A percentile compares a stretch with the other conserved stretches of the same genome.
These are phyloP conservation scores for Syngnathus typhle DNA, from an alignment of 2,113 vertebrate species.

Conservation along the genomic window DNA sequence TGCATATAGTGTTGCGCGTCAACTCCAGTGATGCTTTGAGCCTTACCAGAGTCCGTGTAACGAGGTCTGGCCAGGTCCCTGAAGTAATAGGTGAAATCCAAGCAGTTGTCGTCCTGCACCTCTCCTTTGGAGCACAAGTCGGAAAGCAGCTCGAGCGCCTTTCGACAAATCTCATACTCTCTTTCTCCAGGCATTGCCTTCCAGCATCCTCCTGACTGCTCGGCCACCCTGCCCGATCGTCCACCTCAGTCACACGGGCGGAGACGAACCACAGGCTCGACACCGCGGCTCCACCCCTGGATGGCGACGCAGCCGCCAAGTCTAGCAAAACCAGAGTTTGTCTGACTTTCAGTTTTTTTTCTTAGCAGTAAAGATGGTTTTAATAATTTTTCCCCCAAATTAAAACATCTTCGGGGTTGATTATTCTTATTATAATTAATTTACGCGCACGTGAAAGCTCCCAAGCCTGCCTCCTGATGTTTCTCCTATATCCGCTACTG, in stretches of 20 bases:
- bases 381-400: constrained; percentile 17
- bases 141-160: constrained; percentile 90
- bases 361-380: not conserved
- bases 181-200: constrained; percentile 95
- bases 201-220: constrained; percentile 90
- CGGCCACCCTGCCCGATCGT: constrained; percentile 70
- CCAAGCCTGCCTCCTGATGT: constrained; percentile 1
- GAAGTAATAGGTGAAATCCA: constrained; percentile 92
- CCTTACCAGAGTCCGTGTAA: constrained; percentile 84
- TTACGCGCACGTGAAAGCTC: not conserved
- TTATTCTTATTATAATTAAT: not conserved
- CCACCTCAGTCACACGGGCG: constrained; percentile 20
- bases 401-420: not conserved
- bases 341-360: not conserved
- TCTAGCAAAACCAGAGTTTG: not conserved
- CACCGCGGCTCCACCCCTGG: constrained; percentile 32
- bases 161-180: constrained; percentile 96
- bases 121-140: constrained; percentile 91
- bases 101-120: constrained; percentile 90
- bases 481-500: not conserved
- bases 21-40: not conserved
- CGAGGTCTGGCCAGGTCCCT: constrained; percentile 87
- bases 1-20: not conserved
- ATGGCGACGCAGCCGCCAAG: constrained; percentile 19
- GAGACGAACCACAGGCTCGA: constrained; percentile 29